Conservation (phyloP, 2,113 vertebrate genomes). For the Typhlomys cinereus region DNA sequence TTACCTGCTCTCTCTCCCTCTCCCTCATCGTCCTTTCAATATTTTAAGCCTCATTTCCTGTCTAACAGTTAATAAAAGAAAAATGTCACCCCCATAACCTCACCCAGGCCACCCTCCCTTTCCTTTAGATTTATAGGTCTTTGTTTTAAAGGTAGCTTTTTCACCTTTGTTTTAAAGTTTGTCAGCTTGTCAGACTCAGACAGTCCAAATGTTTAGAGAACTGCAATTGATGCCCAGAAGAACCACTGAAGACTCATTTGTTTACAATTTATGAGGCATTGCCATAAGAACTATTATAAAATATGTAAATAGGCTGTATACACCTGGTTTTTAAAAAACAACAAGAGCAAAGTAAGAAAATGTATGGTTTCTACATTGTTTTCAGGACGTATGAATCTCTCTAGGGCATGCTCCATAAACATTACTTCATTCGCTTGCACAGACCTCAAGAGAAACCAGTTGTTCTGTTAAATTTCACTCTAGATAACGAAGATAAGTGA, state of each 20-base stretch:
- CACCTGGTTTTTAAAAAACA: not conserved
- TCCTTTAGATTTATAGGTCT: slow-evolving; percentile 79
- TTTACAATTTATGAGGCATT: slow-evolving; percentile 61
- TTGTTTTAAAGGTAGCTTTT: slow-evolving; percentile 79
- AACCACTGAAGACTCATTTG: slow-evolving; percentile 73
- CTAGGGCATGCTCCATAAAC: not conserved
- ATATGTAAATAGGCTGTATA: not conserved
- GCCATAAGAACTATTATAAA: not conserved
- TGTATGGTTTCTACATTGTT: not conserved
- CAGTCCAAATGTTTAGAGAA: slow-evolving; percentile 70
- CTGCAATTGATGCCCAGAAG: slow-evolving; percentile 45
- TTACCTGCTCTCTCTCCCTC: slow-evolving; percentile 72
- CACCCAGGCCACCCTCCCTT: slow-evolving; percentile 46
- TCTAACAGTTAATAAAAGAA: slow-evolving; percentile 86
- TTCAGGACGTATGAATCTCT: not conserved
- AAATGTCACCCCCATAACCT: slow-evolving; percentile 63
- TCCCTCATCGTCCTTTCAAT: slow-evolving; percentile 80
- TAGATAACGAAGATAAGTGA: not conserved
- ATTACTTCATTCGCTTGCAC: not conserved
- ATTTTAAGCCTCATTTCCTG: slow-evolving; percentile 85
- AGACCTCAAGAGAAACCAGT: not conserved
- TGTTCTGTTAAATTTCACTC: not conserved
- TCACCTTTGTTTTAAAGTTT: slow-evolving; percentile 74
- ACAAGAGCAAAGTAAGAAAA: no score
- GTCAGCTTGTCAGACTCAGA: slow-evolving; percentile 76